A percentile compares a stretch with the other conserved stretches of the same genome.
phyloP scores from a whole-genome alignment of 2,888 invertebrate species.

The Eupithecia insigniata region DNA sequence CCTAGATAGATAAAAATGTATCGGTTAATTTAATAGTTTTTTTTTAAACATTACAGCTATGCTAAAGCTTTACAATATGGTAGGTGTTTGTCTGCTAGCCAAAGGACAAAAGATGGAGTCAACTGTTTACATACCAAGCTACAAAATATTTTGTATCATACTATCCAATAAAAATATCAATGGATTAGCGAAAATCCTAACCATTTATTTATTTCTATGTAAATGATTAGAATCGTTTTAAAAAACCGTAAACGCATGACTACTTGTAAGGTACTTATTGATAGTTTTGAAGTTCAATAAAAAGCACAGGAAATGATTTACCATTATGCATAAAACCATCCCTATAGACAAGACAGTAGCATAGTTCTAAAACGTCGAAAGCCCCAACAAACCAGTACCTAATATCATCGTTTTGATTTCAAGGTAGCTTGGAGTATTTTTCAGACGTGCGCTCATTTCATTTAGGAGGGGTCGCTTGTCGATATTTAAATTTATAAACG shows the following conservation, averaged over 20 bases:
- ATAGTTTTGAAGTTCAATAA: neutral
- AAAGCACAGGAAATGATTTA: neutral
- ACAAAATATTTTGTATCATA: neutral
- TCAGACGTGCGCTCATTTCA: slow-evolving; percentile 71
- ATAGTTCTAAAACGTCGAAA: slow-evolving; percentile 53
- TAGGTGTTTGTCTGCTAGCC: neutral
- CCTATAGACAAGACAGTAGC: slow-evolving; percentile 43
- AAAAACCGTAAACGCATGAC: too few relatives aligned
- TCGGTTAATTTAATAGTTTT: too few relatives aligned
- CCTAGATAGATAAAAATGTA: neutral
- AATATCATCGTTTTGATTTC: slow-evolving; percentile 52
- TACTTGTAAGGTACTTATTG: too few relatives aligned
- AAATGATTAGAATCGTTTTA: too few relatives aligned
- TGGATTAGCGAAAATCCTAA: neutral
- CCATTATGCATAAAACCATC: slow-evolving; percentile 50
- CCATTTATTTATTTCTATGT: too few relatives aligned
- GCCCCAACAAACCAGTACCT: slow-evolving; percentile 38
- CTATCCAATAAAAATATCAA: neutral
- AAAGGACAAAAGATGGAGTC: neutral
- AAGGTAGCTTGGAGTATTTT: slow-evolving; percentile 58
- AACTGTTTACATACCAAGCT: neutral
- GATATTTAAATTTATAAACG: slow-evolving; percentile 82
- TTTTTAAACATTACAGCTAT: too few relatives aligned
- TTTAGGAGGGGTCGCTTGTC: slow-evolving; percentile 75
- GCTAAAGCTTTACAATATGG: too few relatives aligned